Conservation (phyloP, 2,113 vertebrate genomes). For the Heterotis niloticus region DNA sequence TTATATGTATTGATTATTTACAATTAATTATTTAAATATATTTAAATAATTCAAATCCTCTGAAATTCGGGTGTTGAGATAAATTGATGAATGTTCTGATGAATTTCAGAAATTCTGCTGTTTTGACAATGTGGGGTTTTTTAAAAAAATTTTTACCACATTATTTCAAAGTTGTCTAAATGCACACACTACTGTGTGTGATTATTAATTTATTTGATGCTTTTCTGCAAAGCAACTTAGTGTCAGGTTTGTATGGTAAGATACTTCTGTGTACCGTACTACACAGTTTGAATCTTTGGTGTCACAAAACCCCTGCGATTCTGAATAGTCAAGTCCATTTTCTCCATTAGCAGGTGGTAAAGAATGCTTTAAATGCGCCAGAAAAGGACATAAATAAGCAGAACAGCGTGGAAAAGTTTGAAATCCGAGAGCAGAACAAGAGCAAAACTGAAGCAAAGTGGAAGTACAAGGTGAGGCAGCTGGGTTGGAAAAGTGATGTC, state of each 20-base stretch:
- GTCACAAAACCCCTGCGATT: neutral
- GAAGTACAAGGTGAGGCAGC: constrained; percentile 93
- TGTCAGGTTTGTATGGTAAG: no score
- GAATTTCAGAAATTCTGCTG: no score
- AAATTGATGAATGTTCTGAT: no score
- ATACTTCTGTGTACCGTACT: no score
- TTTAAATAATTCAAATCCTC: no score
- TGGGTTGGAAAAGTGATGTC: neutral
- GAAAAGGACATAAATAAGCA: constrained; percentile 81
- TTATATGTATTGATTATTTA: no score
- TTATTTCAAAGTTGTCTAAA: neutral
- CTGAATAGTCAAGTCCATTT: neutral
- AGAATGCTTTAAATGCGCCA: constrained; percentile 77
- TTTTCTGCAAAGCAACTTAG: no score
- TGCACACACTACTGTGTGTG: neutral
- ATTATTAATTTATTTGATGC: no score
- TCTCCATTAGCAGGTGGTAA: constrained; percentile 69
- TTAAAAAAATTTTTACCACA: no score
- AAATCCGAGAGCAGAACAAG: constrained; percentile 91
- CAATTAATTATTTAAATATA: no score
- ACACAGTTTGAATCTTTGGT: neutral
- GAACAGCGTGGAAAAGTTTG: constrained; percentile 84
- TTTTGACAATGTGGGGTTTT: no score
- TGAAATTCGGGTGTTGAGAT: no score
- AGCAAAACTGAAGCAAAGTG: constrained; percentile 95